Conservation (phyloP, 1,140 invertebrate species). For the Leptinotarsa undecemlineata region DNA sequence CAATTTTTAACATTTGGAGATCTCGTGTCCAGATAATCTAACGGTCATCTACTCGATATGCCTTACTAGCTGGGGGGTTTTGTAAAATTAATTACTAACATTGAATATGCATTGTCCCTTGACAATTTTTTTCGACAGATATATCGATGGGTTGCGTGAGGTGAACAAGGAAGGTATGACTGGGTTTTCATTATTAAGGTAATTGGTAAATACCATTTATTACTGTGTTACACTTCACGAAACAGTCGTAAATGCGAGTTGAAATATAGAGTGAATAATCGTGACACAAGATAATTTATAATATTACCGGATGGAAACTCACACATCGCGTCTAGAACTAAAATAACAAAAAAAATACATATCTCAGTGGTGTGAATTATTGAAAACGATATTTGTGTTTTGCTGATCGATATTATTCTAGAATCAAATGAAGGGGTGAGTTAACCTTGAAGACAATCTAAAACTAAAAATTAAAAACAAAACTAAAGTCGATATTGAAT, state of each 20-base stretch:
- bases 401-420: too few species aligned
- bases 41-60: constrained; percentile 46
- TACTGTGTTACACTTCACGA: constrained; percentile 18
- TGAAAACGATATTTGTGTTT: too few species aligned
- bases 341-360: too few species aligned
- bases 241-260: constrained; percentile 12
- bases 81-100: constrained; percentile 41
- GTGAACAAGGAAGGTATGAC: background rate
- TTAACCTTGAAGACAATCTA: too few species aligned
- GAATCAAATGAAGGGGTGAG: too few species aligned
- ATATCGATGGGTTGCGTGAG: constrained; percentile 21
- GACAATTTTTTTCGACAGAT: constrained; percentile 29
- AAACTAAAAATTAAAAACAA: too few species aligned
- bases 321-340: background rate
- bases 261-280: constrained; percentile 14
- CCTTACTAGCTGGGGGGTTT: constrained; percentile 30
- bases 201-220: constrained; percentile 24
- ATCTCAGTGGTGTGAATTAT: too few species aligned
- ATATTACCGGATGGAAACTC: background rate
- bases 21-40: constrained; percentile 48
- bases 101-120: constrained; percentile 31
- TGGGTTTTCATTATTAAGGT: constrained; percentile 24
- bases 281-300: constrained; percentile 1
- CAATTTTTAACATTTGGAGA: constrained; percentile 50
- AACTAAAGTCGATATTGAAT: too few species aligned